Conservation (phyloP, 2,888 invertebrate species). For the Ennomos erosarius region DNA sequence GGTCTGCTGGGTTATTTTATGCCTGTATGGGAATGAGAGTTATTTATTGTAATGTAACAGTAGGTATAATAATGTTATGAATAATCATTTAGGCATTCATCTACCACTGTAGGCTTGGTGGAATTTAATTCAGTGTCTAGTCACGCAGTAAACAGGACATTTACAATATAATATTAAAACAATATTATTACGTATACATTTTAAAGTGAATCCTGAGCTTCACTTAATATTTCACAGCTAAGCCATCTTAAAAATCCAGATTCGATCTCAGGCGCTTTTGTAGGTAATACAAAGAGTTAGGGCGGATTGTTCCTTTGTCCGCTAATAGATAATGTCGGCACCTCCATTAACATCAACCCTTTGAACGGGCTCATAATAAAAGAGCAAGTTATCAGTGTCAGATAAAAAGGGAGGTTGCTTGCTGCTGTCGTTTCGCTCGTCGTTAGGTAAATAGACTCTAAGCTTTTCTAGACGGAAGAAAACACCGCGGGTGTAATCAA, state of each 20-base stretch:
- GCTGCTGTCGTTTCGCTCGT: constrained; percentile 36
- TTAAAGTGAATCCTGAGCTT: neutral
- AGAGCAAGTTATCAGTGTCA: constrained; percentile 43
- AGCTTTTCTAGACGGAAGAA: constrained; percentile 15
- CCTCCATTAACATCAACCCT: constrained; percentile 50
- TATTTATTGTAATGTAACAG: neutral
- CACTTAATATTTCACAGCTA: constrained; percentile 21
- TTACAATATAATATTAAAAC: too few species aligned
- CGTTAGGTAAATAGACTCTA: constrained; percentile 29
- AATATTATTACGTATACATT: too few species aligned
- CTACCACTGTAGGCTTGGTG: too few species aligned
- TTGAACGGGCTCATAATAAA: constrained; percentile 41
- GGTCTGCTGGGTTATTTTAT: too few species aligned
- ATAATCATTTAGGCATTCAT: too few species aligned
- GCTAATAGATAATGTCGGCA: constrained; percentile 48
- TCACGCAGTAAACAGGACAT: too few species aligned
- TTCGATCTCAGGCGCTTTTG: constrained; percentile 34
- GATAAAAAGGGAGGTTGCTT: constrained; percentile 36
- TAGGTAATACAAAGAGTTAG: constrained; percentile 48
- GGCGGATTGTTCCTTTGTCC: constrained; percentile 43
- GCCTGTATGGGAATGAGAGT: constrained; percentile 3
- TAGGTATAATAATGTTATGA: too few species aligned
- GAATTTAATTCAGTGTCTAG: too few species aligned
- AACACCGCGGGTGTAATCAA: neutral
- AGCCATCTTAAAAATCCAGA: constrained; percentile 25